Evolutionary conservation across 1,140 invertebrate species (phyloP), one percentile per base, ranked within the genome.

Genomic region (Caerostris extrusa): DNA sequence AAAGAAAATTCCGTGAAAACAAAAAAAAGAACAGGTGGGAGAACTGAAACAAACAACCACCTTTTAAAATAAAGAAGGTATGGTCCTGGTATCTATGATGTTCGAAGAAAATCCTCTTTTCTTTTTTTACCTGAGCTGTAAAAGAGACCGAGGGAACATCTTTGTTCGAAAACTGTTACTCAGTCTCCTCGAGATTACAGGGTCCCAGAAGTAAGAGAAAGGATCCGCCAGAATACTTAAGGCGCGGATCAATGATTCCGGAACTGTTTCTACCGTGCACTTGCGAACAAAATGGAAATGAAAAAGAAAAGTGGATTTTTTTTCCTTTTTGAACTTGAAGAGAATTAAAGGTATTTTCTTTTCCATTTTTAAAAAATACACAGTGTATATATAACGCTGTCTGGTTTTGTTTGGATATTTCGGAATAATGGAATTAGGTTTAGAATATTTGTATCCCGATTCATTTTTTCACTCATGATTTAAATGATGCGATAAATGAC

Each of bases 161-260:
- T 77, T 77, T 77, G 34, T 19, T 77, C 50, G 10, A 34, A 77
- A 77, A 77, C 19, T 77, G 69, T 50, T 77, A 77, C 34, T 77
- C 69, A 14, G 34, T 77, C 69, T 1, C 69, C 10, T 34, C 7
- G 34, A 77, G 69, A 77, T 77, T 53, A 53, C 34, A 34, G 61
- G 69, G 69, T 77, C 69, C 8, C n/a, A 8, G 3, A 34, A 53
- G 69, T 19, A 71, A 77, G 14, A 77, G 50, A 77, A 77, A 12
- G 69, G 34, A 53, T 34, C 34, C 14, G 7, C 8, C 19, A 12
- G 34, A 77, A 77, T 53, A 34, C 17, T 7, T 10, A 77, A 77
- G 7, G 34, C 34, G 50, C 34, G 19, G 69, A 77, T 77, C 69
- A 77, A 50, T 77, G 69, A 53, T 8, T 0, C 69, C n/a, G n/a